Percentiles rank a stretch among this genome's conserved stretches.
Evolutionary conservation across 2,113 vertebrate species (phyloP).

Genomic region (Collichthys lucidus): DNA sequence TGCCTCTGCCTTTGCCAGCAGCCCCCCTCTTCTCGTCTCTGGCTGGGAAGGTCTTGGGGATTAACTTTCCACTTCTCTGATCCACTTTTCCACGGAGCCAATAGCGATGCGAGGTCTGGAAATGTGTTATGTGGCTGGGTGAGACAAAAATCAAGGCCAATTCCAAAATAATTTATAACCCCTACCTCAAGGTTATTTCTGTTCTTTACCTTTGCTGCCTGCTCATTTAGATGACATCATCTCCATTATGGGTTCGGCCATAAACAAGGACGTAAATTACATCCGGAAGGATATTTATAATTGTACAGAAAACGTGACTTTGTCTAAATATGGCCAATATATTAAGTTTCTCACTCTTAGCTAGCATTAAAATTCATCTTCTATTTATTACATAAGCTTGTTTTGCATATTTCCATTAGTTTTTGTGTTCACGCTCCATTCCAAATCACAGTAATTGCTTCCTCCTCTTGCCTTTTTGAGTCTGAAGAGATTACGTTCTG

Average conservation of each 20-base stretch:
- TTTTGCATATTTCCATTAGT: slow-evolving; percentile 66
- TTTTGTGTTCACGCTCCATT: slow-evolving; percentile 43
- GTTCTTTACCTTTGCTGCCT: slow-evolving; percentile 54
- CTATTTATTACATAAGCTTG: slow-evolving; percentile 61
- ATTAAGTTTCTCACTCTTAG: slow-evolving; percentile 30
- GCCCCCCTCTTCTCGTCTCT: slow-evolving; percentile 35
- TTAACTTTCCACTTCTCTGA: slow-evolving; percentile 81
- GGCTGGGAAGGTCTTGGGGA: slow-evolving; percentile 72
- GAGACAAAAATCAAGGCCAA: slow-evolving; percentile 75
- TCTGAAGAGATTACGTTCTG: slow-evolving; percentile 51
- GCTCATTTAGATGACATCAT: slow-evolving; percentile 55
- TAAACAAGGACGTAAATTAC: slow-evolving; percentile 57
- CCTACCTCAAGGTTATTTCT: slow-evolving; percentile 66
- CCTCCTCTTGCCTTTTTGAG: slow-evolving; percentile 59
- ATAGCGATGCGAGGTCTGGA: slow-evolving; percentile 68
- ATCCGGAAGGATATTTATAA: slow-evolving; percentile 37
- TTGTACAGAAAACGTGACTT: slow-evolving; percentile 42
- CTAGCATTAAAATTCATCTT: slow-evolving; percentile 48
- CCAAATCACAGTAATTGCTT: slow-evolving; percentile 72
- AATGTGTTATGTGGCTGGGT: slow-evolving; percentile 68
- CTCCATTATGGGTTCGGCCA: slow-evolving; percentile 46
- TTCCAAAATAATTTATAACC: slow-evolving; percentile 65
- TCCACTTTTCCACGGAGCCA: slow-evolving; percentile 79
- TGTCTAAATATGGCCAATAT: not conserved
- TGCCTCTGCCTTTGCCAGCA: slow-evolving; percentile 52